Conservation (phyloP, 2,888 invertebrate species). For the Helleia helle region DNA sequence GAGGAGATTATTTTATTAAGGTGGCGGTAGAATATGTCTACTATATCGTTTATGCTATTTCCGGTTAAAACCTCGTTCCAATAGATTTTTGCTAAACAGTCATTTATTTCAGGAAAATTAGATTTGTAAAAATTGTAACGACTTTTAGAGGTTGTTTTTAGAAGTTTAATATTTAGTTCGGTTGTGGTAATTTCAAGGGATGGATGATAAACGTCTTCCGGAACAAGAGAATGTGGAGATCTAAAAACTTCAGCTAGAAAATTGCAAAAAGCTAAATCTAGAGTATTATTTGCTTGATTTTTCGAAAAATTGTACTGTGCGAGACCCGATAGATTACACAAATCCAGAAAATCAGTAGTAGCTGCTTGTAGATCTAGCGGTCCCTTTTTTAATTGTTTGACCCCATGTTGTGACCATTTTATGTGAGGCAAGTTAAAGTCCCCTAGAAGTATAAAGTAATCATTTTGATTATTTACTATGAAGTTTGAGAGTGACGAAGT, state of each 20-base stretch:
- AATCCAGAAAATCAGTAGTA: background rate
- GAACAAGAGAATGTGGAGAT: background rate
- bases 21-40: too few species aligned
- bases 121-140: slow-evolving; percentile 8
- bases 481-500: too few species aligned
- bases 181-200: slow-evolving; percentile 5
- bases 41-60: background rate
- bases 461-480: background rate
- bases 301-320: background rate
- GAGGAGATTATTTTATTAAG: background rate
- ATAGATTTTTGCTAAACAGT: slow-evolving; percentile 1
- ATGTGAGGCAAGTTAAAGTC: background rate
- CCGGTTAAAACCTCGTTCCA: background rate
- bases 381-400: background rate
- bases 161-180: background rate
- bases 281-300: background rate
- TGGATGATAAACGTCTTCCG: slow-evolving; percentile 10
- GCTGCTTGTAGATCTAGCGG: background rate
- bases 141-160: slow-evolving; percentile 2
- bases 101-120: slow-evolving; percentile 8
- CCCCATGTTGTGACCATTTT: background rate
- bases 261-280: background rate
- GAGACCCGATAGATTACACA: background rate
- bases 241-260: background rate
- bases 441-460: background rate